phyloP scores from a whole-genome alignment of 2,797 vertebrate genomes.

The Myoxocephalus aenaeus region DNA sequence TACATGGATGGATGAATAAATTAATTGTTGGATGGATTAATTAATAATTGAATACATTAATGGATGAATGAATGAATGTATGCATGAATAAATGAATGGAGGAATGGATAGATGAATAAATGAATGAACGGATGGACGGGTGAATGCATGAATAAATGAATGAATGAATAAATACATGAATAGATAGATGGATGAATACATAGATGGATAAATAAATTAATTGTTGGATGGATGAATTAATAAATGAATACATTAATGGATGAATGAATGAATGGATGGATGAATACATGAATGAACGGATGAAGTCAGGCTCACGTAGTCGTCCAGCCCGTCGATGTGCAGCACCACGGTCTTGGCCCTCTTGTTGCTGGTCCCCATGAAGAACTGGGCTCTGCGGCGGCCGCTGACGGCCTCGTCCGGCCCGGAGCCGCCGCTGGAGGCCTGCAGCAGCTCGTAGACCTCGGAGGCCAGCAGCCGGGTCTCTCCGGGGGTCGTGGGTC shows the following conservation, averaged over 20 bases:
- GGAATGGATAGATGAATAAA: no score
- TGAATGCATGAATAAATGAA: no score
- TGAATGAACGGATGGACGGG: no score
- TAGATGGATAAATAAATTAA: background rate
- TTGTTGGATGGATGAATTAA: background rate
- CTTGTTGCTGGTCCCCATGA: constrained; percentile 93
- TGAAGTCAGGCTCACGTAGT: constrained; percentile 82
- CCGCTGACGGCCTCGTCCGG: constrained; percentile 81
- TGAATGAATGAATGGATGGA: background rate
- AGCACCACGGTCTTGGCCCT: constrained; percentile 93
- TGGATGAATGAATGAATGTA: no score
- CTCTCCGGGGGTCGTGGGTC: constrained; percentile 92
- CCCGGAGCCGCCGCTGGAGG: constrained; percentile 78
- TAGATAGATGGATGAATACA: background rate
- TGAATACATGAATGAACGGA: background rate
- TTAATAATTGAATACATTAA: no score
- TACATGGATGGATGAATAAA: no score
- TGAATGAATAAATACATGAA: background rate
- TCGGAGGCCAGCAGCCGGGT: constrained; percentile 92
- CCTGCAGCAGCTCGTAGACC: constrained; percentile 91
- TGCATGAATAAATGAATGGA: no score
- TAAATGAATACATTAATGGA: background rate
- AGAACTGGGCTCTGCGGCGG: constrained; percentile 92
- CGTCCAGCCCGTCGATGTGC: constrained; percentile 93
- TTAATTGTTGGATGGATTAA: no score